Base-by-base conservation (phyloP, 1,140 invertebrate species). In the Matsumurasca onukii region DNA sequence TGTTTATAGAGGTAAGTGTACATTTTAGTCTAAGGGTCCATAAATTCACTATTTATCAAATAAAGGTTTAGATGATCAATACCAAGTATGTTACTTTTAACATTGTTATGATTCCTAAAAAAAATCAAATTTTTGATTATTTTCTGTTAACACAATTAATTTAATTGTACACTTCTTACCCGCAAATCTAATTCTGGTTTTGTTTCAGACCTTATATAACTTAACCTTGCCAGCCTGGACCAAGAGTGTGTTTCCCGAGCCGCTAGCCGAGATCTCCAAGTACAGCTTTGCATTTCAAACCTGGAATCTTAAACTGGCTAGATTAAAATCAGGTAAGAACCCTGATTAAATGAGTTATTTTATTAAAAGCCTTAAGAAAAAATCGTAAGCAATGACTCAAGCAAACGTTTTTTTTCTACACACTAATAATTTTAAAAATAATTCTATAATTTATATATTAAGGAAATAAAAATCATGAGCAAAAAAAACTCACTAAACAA, bases 201-300 rank as follows among this genome's bases (percentile, higher is more conserved):
- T 1, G 73, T 70, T 77, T 27, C 67, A 86, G 85, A 76, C 76
- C 66, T 73, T 87, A 20, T 86, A 90, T 73, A 92, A 92, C 73
- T 86, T 86, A 69, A 86, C 86, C 13, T 78, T 94, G 49, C 92
- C 91, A 0, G 78, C 84, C 13, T 94, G 91, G 91, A 89, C 89
- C 0, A 76, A 84, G 66, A 73, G 71, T 27, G 80, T 87, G 1
- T 86, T 79, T 75, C 85, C 86, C 25, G 78, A 85, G 34, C 82
- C 83, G 73, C 70, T 88, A 72, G 77, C 78, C 66, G 74, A 78
- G 34, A 76, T 84, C 1, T 81, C 87, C 2, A 78, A 77, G 68
- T 78, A 86, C 62, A 85, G 83, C 77, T 89, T 86, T 70, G 77
- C 74, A 67, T 70, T 80, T 13, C 72, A 71, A 45, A 78, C 83